Base-by-base conservation (phyloP, 2,113 vertebrate species). In the Corydoras maculifer region DNA sequence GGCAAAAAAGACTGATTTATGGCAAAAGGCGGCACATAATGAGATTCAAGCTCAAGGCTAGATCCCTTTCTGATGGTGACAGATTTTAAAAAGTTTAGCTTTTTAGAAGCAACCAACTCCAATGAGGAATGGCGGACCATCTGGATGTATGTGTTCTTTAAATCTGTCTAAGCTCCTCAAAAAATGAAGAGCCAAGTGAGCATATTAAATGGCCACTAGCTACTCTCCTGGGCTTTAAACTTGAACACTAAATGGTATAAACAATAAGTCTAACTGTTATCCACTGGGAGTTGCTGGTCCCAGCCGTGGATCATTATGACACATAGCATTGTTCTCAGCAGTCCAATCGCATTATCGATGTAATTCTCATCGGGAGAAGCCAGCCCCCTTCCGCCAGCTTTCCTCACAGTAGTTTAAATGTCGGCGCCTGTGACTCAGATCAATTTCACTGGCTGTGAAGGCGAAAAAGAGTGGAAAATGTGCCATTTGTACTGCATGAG, bases 21-120 rank as follows among this genome's bases (percentile, higher is more conserved):
- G 73, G 73, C 77, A 78, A 72, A 51, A 66, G 65, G 77, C 65
- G 60, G 72, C 73, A 74, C 73, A 78, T 81, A 84, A 82, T 83
- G 78, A n/a, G 65, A 83, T 81, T 80, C 78, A 79, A 78, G 81
- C 81, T 76, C 51, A 77, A 74, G 78, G 83, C 81, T 77, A 84
- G 64, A 77, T 67, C 69, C 58, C 58, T 73, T 79, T 66, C 68
- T 75, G 65, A 72, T 69, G 71, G 69, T 73, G 75, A 78, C 74
- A 75, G 74, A 83, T 83, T 78, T 72, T 13, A 73, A 81, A 83
- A 81, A 76, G 66, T 81, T 81, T 77, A 62, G 54, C 64, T 30
- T 32, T 48, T 79, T 32, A 71, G 54, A 49, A 25, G 62, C 32
- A 65, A 76, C 73, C 54, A 71, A 73, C 60, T 78, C 70, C 58